Base-by-base conservation (phyloP, 1,140 invertebrate species). In the Drosophila arawakana region DNA sequence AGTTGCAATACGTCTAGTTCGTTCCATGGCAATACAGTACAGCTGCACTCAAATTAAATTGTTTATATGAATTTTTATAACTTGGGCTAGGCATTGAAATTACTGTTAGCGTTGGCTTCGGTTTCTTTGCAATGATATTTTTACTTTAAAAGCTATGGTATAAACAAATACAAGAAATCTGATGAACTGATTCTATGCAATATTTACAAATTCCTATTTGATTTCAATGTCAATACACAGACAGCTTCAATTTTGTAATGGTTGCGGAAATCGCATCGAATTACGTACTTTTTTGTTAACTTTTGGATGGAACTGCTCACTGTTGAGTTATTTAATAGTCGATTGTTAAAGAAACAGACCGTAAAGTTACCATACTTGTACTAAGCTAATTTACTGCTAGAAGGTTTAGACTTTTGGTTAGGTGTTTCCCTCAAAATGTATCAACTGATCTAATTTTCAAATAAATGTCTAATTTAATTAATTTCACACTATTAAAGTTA, bases 1-100 rank as follows among this genome's bases (percentile, higher is more conserved):
- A 68, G 49, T 78, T 71, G 78, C 67, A 72, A 60, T 60, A 15
- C 21, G 1, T 11, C 13, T 58, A 6, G 11, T 43, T 43, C 13
- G 41, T 43, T 43, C 41, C 11, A 43, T 13, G 30, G 39, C 30
- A 60, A 71, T 54, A 35, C 13, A 2, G 7, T 21, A 21, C 43
- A 15, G 18, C n/a, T 41, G 18, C 35, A 41, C 54, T 35, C 35
- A 57, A 52, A 35, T 30, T 7, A 15, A 35, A 41, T 41, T 41
- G 39, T 10, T 11, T 41, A 11, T 41, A 41, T 10, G 39, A 41
- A 11, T 41, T 41, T 11, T 11, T 41, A 41, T 11, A 41, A 41
- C 39, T 41, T 9, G 39, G 39, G 39, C 11, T 4, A 41, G 25
- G 2, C 25, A 30, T 6, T 30, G 25, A 30, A 30, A 5, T 2